Evolutionary conservation across 1,140 invertebrate genomes (phyloP), one percentile per base, ranked within the genome.

Genomic region (Dinoponera quadriceps): DNA sequence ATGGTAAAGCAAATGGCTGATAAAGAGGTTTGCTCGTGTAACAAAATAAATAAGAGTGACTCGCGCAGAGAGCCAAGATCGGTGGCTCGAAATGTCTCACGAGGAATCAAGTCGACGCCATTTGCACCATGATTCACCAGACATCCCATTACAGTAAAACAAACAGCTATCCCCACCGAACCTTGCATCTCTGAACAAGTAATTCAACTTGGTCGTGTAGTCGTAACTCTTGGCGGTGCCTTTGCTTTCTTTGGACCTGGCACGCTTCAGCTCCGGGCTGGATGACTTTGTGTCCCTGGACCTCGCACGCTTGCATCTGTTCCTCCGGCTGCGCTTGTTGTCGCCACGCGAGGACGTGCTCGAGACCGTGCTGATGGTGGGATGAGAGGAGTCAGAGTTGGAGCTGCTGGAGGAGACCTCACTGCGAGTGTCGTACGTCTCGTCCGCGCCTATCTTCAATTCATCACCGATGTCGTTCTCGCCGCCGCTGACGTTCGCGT

Each of bases 171-270:
- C 9, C 20, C 18, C 29, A 51, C 57, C 90, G 60, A 92, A 94
- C 86, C 98, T 96, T 83, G 98, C 98, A 94, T 99, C 98, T 88
- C 98, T 96, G 93, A 99, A 99, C 68, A 99, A 95, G 93, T 99
- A 99, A 94, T 98, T 99, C 66, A 99, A 94, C 94, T 98, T 97
- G 13, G 97, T 98, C 91, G 96, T 95, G 91, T 98, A 98, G 94
- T 98, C 97, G 90, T 97, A 97, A 29, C 96, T 96, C 92, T 97
- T 97, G 11, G 95, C 93, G 86, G 93, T 92, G 59, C 88, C 92
- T 88, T 92, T 93, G 74, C 83, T 94, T 38, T 96, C 95, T 91
- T 95, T 95, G 3, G 95, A 94, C 69, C 94, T 95, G 0, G 94
- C 92, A 29, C 94, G 91, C 89, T 94, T 96, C 11, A 90, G 89